phyloP scores from a whole-genome alignment of 2,113 vertebrate species.

The Micronycteris hirsuta region DNA sequence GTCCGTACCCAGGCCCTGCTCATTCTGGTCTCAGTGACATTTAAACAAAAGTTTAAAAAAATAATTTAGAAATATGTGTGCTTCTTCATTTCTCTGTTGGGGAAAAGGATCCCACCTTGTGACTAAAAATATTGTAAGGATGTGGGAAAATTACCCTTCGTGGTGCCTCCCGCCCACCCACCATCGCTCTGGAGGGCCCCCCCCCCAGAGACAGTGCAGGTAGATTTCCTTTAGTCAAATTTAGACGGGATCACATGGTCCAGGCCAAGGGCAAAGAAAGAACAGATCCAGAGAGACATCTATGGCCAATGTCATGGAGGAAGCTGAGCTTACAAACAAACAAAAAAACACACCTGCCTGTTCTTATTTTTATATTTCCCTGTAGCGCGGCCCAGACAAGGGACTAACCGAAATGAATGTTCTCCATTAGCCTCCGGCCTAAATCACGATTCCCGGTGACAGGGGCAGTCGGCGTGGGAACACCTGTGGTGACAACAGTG shows the following conservation, averaged over 20 bases:
- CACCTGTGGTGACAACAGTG: not conserved
- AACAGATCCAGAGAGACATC: not conserved
- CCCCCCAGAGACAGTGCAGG: not conserved
- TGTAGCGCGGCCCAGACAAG: not conserved
- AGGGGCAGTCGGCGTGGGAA: not conserved
- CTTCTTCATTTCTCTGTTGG: not conserved
- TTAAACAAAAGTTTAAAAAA: not conserved
- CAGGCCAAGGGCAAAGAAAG: not conserved
- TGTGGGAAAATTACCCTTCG: not conserved
- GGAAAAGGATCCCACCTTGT: not conserved
- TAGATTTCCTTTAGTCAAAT: not conserved
- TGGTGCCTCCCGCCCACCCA: not conserved
- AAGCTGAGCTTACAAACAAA: not conserved
- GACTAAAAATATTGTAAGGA: not conserved
- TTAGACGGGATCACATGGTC: not conserved
- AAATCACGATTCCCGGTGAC: not conserved
- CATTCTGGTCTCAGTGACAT: not conserved
- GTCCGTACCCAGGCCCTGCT: not conserved
- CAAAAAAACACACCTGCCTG: not conserved
- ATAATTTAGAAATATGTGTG: not conserved
- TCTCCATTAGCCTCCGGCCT: not conserved
- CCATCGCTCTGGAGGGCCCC: accelerated
- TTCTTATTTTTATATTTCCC: not conserved
- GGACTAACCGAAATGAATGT: slow-evolving; percentile 12
- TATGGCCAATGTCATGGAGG: not conserved